phyloP scores from a whole-genome alignment of 1,140 invertebrate species.

The Drosophila busckii region DNA sequence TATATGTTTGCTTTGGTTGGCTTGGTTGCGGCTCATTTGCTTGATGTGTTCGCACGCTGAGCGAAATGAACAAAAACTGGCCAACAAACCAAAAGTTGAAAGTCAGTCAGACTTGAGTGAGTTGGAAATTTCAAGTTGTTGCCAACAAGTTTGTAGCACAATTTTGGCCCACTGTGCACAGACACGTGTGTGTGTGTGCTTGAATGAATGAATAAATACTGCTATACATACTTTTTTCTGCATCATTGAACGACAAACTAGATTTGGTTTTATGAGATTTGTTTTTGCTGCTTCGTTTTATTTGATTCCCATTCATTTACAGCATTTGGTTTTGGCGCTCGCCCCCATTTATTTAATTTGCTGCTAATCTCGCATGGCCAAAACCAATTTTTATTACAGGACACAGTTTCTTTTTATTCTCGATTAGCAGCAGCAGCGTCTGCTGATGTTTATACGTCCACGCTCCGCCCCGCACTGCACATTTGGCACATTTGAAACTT shows the following conservation, averaged over 20 bases:
- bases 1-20: constrained; percentile 50
- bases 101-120: constrained; percentile 12
- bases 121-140: constrained; percentile 27
- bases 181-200: constrained; percentile 30
- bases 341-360: constrained; percentile 73
- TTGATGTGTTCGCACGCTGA: constrained; percentile 48
- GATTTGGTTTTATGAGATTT: constrained; percentile 76
- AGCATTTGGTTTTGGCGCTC: constrained; percentile 28
- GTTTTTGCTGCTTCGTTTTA: constrained; percentile 43
- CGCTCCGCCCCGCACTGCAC: constrained; percentile 4
- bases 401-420: too few relatives aligned
- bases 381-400: constrained; percentile 64
- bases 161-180: constrained; percentile 36
- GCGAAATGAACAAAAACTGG: constrained; percentile 2
- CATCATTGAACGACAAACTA: constrained; percentile 75
- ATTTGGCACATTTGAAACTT: constrained; percentile 40
- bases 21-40: constrained; percentile 64
- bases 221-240: constrained; percentile 62
- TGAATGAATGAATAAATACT: constrained; percentile 51
- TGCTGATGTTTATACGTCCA: constrained; percentile 41
- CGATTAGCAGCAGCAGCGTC: too few relatives aligned
- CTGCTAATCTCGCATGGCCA: constrained; percentile 65
- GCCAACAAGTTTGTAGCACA: constrained; percentile 12
- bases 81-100: constrained; percentile 5
- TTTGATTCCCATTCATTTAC: constrained; percentile 29